Conservation (phyloP, 1,140 invertebrate species). For the Drosophila parabipectinata region DNA sequence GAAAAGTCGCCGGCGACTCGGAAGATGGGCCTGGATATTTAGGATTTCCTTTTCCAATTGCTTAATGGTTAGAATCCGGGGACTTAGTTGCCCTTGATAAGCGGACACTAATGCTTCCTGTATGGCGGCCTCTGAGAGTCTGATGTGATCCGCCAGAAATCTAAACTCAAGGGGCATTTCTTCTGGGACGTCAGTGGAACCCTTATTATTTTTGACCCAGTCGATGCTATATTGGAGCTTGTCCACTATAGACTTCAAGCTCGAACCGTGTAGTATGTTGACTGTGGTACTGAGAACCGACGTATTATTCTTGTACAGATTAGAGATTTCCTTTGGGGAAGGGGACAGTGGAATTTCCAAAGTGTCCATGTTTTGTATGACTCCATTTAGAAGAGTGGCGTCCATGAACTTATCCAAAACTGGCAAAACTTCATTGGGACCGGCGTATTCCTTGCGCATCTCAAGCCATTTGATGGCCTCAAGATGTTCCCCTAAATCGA, state of each 20-base stretch:
- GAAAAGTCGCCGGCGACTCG: neutral
- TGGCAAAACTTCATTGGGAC: neutral
- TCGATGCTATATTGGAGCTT: neutral
- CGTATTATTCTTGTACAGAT: neutral
- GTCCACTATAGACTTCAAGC: neutral
- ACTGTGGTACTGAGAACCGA: neutral
- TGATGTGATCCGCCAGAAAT: neutral
- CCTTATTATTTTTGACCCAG: fast-evolving
- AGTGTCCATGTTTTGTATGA: neutral
- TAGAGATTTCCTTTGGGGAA: neutral
- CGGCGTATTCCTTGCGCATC: no score
- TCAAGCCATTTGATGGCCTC: neutral
- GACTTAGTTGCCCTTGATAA: neutral
- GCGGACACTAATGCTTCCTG: conserved; percentile 11
- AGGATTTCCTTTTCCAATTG: conserved; percentile 7
- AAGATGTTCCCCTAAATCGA: neutral
- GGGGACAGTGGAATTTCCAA: neutral
- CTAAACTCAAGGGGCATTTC: neutral
- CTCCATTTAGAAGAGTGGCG: neutral
- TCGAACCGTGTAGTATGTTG: neutral
- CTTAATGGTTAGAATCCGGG: conserved; percentile 9
- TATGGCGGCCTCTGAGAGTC: conserved; percentile 1
- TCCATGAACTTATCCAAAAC: neutral
- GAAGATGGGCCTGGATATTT: conserved; percentile 2
- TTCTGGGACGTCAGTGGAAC: no score